Evolutionary conservation across 2,797 vertebrate genomes (phyloP).

Genomic region (Toxotes lorentzi): DNA sequence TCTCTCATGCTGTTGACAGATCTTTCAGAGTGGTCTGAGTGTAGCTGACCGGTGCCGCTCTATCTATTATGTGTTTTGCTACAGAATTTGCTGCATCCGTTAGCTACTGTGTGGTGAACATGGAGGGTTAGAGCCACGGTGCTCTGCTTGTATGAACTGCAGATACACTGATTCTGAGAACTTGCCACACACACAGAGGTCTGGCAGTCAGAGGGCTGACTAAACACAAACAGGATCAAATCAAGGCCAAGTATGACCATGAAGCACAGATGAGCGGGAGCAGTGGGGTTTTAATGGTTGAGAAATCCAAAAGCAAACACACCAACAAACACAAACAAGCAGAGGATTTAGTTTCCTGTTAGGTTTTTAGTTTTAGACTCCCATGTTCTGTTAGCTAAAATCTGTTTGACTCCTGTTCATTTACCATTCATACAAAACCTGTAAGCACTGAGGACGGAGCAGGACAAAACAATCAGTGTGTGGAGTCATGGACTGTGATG

Average conservation of each 20-base stretch:
- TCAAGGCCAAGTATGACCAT: constrained; percentile 22
- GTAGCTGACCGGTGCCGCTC: constrained; percentile 3
- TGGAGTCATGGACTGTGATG: constrained; percentile 21
- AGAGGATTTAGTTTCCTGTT: constrained; percentile 6
- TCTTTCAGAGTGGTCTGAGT: neutral
- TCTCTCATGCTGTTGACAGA: neutral
- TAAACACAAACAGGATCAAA: constrained; percentile 23
- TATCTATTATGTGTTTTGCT: constrained; percentile 48
- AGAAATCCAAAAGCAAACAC: constrained; percentile 38
- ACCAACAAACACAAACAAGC: constrained; percentile 43
- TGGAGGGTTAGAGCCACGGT: neutral
- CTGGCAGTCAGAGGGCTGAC: constrained; percentile 15
- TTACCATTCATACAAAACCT: constrained; percentile 15
- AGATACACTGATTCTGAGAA: neutral
- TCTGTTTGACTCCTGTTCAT: constrained; percentile 7
- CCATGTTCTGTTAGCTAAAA: constrained; percentile 10
- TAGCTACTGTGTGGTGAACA: constrained; percentile 56
- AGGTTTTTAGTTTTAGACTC: constrained; percentile 2
- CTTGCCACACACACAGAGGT: neutral
- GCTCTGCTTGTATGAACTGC: constrained; percentile 8
- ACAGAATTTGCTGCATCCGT: constrained; percentile 60
- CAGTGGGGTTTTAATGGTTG: constrained; percentile 47
- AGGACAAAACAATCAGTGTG: neutral
- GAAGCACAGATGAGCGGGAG: constrained; percentile 23
- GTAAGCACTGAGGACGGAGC: constrained; percentile 1